phyloP scores from a whole-genome alignment of 1,140 invertebrate genomes.

The Trypoxylus dichotomus region DNA sequence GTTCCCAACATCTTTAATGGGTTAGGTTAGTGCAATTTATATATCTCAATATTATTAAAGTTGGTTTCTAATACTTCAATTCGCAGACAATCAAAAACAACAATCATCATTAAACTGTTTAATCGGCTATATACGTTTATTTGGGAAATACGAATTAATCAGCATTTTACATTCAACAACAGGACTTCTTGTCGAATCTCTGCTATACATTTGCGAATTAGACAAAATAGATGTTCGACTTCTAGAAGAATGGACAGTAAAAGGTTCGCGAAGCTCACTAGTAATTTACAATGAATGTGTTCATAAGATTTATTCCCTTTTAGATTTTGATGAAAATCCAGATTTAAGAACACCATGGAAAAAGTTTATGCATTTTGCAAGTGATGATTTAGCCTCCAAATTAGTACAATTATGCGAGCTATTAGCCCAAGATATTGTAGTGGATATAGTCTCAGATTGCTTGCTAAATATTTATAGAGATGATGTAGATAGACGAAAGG shows the following conservation, averaged over 20 bases:
- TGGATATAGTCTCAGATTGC: constrained; percentile 59
- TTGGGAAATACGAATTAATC: constrained; percentile 58
- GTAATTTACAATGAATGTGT: constrained; percentile 27
- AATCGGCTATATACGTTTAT: constrained; percentile 62
- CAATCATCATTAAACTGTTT: constrained; percentile 60
- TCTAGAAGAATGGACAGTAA: constrained; percentile 58
- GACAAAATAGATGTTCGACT: constrained; percentile 57
- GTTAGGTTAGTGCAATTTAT: constrained; percentile 54
- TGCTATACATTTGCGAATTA: constrained; percentile 60
- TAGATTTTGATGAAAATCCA: constrained; percentile 41
- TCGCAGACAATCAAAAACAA: constrained; percentile 60
- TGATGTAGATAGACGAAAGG: constrained; percentile 55
- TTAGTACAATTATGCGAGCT: constrained; percentile 55
- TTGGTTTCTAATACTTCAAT: constrained; percentile 32
- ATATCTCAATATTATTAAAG: not conserved
- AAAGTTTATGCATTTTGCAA: constrained; percentile 59
- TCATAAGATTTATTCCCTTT: constrained; percentile 25
- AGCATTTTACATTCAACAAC: constrained; percentile 57
- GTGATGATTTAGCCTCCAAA: constrained; percentile 52
- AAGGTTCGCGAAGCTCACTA: constrained; percentile 53
- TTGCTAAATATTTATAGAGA: constrained; percentile 60
- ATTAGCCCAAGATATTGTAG: constrained; percentile 57
- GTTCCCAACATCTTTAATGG: constrained; percentile 63
- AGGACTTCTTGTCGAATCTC: constrained; percentile 57
- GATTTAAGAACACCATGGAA: constrained; percentile 56